phyloP scores from a whole-genome alignment of 2,888 invertebrate genomes.

The Teleogryllus oceanicus region DNA sequence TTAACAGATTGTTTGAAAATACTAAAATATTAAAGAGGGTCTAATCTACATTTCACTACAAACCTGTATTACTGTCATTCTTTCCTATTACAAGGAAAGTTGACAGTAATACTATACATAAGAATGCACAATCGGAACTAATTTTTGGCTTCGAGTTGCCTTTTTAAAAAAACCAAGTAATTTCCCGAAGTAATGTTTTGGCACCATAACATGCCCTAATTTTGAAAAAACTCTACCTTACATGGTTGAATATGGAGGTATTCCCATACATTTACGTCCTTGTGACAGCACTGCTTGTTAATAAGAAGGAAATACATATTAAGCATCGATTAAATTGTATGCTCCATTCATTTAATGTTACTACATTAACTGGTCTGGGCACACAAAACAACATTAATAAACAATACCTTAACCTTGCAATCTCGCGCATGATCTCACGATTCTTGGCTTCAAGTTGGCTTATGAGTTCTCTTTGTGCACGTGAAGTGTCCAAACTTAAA shows the following conservation, averaged over 20 bases:
- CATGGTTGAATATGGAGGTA: neutral
- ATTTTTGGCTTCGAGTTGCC: too few relatives aligned
- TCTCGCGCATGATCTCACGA: constrained; percentile 93
- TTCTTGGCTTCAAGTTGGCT: constrained; percentile 92
- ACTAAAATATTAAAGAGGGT: too few relatives aligned
- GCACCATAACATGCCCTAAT: neutral
- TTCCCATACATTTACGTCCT: neutral
- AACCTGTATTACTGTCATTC: too few relatives aligned
- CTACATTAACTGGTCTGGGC: neutral
- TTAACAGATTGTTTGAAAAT: too few relatives aligned
- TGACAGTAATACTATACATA: too few relatives aligned
- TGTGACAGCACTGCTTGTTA: neutral
- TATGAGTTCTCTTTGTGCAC: constrained; percentile 87
- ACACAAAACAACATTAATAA: constrained; percentile 36
- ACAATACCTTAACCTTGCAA: constrained; percentile 73
- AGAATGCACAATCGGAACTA: too few relatives aligned
- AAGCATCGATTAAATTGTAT: neutral
- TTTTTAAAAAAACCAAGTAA: too few relatives aligned
- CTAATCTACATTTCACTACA: too few relatives aligned
- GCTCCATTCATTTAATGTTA: constrained; percentile 7
- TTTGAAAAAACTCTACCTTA: neutral
- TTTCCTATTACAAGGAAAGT: too few relatives aligned
- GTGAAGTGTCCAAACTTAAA: constrained; percentile 76
- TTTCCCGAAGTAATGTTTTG: too few relatives aligned
- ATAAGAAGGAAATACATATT: constrained; percentile 18